Evolutionary conservation across 2,797 vertebrate species (phyloP).

Genomic region (Xiphorhynchus erythropygius): DNA sequence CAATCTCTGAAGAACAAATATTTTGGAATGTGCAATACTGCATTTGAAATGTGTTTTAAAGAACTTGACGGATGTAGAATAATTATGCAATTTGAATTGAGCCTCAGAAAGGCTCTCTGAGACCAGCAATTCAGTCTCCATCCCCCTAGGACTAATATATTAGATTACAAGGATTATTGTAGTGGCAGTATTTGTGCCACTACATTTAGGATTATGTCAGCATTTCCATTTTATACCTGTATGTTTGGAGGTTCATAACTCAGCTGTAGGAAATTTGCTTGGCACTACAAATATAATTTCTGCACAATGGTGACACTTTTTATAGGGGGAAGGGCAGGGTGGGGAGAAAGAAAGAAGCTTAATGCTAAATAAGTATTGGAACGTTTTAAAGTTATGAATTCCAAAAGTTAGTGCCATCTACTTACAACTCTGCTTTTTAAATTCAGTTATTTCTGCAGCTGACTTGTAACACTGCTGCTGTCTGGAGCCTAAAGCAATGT

Average conservation of each 20-base stretch:
- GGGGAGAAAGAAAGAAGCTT: neutral
- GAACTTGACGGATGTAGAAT: constrained; percentile 37
- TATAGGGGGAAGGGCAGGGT: neutral
- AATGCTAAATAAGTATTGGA: neutral
- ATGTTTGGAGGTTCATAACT: constrained; percentile 53
- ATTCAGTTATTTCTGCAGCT: neutral
- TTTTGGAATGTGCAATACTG: constrained; percentile 18
- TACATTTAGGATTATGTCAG: constrained; percentile 56
- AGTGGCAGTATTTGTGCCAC: constrained; percentile 53
- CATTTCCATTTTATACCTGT: constrained; percentile 59
- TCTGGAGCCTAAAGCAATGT: neutral
- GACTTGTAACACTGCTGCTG: neutral
- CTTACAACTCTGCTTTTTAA: neutral
- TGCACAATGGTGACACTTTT: neutral
- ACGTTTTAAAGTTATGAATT: neutral
- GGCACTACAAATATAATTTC: neutral
- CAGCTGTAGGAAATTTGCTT: constrained; percentile 41
- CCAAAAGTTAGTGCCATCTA: neutral
- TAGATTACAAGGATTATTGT: constrained; percentile 57
- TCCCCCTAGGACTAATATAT: constrained; percentile 55
- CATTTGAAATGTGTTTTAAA: constrained; percentile 55
- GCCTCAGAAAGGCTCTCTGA: constrained; percentile 33
- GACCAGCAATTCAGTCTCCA: constrained; percentile 31
- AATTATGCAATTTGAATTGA: constrained; percentile 58
- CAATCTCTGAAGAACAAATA: constrained; percentile 54